Evolutionary conservation across 2,113 vertebrate species (phyloP), one percentile per base, ranked within the genome.

Genomic region (Pipra filicauda): DNA sequence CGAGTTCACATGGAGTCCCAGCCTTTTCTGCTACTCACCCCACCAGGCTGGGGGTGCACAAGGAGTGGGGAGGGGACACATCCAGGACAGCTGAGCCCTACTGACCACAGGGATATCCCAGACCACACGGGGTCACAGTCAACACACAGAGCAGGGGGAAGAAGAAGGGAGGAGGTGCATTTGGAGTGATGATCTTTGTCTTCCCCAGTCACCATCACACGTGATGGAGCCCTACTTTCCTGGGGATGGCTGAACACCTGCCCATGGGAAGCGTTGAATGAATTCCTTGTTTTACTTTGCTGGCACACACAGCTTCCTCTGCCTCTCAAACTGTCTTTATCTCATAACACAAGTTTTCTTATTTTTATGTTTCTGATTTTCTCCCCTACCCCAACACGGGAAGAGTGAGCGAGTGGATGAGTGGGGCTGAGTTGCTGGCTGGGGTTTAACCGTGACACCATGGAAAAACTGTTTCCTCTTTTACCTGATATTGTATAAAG

Each of bases 391-490:
- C 55, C 62, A 49, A 9, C 35, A 18, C 0, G 0, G 16, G 8
- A 8, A 20, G 8, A 48, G 12, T 21, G 31, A 86, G 21, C 2
- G 46, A 18, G 15, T 20, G 41, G 35, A 62, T 81, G 13, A 37
- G 48, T 57, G 35, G 19, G 19, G 27, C 0, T 0, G 6, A 74
- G 35, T 31, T 81, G 41, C 35, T 33, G 17, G 17, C 49, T 57
- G 89, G 35, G 28, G 5, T 70, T 75, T 49, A 87, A 81, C 31
- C 23, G 43, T 62, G 22, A 1, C 19, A 44, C 43, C 41, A 39
- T 22, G 24, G 82, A 92, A 88, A 79, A 51, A 35, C 55, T 85
- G 61, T 79, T 94, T 95, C 80, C 28, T 80, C 49, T 80, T 93
- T 70, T 65, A 78, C 73, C 62, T 80, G 70, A 41, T 82, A 81